A percentile compares a stretch with the other conserved stretches of the same genome.
Conservation (phyloP, 1,140 invertebrate species). For the Drosophila baimaii region DNA sequence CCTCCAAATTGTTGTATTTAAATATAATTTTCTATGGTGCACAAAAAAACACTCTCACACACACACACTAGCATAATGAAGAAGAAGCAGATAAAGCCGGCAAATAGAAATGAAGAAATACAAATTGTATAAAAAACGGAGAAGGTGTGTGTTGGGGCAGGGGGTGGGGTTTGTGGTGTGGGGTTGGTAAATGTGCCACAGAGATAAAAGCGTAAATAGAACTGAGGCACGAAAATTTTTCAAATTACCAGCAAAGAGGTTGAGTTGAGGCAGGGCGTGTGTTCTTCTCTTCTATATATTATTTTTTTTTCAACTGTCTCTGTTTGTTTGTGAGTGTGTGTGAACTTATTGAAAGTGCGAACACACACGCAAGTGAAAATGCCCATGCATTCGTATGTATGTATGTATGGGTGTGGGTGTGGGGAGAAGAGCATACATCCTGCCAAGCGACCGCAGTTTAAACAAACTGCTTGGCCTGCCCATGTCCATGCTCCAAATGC, state of each 20-base stretch:
- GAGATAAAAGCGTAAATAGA: conserved; percentile 82
- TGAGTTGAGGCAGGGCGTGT: conserved; percentile 39
- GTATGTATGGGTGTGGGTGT: conserved; percentile 7
- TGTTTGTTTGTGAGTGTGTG: conserved; percentile 42
- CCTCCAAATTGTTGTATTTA: neutral
- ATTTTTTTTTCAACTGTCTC: conserved; percentile 7
- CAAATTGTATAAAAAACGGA: conserved; percentile 74
- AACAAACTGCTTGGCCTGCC: conserved; percentile 68
- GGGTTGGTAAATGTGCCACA: conserved; percentile 50
- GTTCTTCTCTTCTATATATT: neutral
- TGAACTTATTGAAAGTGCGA: conserved; percentile 73
- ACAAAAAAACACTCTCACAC: conserved; percentile 16
- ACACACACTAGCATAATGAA: conserved; percentile 44
- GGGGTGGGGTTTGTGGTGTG: neutral
- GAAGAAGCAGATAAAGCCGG: conserved; percentile 43
- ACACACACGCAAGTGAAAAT: conserved; percentile 42
- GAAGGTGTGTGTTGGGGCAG: neutral
- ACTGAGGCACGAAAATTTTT: conserved; percentile 74
- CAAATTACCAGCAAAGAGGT: conserved; percentile 51
- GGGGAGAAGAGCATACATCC: conserved; percentile 43
- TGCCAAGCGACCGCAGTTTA: conserved; percentile 73
- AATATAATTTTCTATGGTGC: neutral
- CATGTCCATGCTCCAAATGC: conserved; percentile 42
- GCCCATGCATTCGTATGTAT: conserved; percentile 18
- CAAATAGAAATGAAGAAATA: conserved; percentile 76